A percentile compares a stretch with the other conserved stretches of the same genome.
Conservation (phyloP, 2,797 vertebrate genomes). For the Microcaecilia unicolor region DNA sequence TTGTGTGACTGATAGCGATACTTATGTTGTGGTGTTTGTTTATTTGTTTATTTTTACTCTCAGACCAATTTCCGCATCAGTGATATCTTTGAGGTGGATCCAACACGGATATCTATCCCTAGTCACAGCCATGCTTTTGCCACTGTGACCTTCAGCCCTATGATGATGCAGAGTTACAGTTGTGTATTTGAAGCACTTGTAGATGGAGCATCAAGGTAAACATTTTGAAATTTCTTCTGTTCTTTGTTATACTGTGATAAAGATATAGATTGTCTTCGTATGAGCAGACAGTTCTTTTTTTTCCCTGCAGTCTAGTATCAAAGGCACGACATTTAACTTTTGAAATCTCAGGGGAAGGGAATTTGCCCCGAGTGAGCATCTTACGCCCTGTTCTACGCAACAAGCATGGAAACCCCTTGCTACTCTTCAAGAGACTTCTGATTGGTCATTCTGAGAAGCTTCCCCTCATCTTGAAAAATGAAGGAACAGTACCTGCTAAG, state of each 20-base stretch:
- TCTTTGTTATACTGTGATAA: too few species aligned
- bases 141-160: constrained; percentile 53
- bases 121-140: constrained; percentile 49
- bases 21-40: too few species aligned
- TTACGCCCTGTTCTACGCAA: constrained; percentile 53
- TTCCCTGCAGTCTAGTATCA: constrained; percentile 24
- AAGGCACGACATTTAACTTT: constrained; percentile 57
- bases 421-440: constrained; percentile 66
- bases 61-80: constrained; percentile 17
- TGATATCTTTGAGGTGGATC: constrained; percentile 58
- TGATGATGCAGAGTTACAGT: constrained; percentile 52
- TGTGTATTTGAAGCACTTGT: constrained; percentile 59
- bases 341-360: constrained; percentile 68
- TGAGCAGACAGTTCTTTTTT: too few species aligned
- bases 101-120: constrained; percentile 42
- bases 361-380: constrained; percentile 64
- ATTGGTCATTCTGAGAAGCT: constrained; percentile 48
- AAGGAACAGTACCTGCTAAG: constrained; percentile 48
- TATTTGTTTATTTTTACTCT: too few species aligned
- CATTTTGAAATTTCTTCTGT: too few species aligned
- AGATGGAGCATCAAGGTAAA: constrained; percentile 51
- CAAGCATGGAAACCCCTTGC: constrained; percentile 48
- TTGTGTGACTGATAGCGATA: too few species aligned
- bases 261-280: too few species aligned
- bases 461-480: constrained; percentile 70